Evolutionary conservation across 2,888 invertebrate genomes (phyloP).

Genomic region (Zeuzera pyrina): DNA sequence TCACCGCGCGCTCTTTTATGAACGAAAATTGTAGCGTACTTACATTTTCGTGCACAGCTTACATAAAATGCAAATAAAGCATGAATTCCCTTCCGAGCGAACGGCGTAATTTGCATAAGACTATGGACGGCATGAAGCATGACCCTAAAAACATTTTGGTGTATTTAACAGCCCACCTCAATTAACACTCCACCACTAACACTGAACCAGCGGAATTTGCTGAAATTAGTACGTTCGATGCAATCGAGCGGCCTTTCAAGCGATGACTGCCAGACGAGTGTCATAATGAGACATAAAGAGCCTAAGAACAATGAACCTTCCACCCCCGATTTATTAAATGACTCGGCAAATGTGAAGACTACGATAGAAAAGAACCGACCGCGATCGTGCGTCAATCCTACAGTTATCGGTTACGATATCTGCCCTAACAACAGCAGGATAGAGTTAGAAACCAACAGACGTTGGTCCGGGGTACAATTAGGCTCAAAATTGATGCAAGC

Average conservation of each 20-base stretch:
- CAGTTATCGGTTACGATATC: constrained; percentile 57
- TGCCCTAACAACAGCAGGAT: constrained; percentile 64
- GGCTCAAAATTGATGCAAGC: constrained; percentile 81
- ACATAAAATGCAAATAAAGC: constrained; percentile 71
- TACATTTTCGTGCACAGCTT: constrained; percentile 59
- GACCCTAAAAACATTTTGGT: constrained; percentile 56
- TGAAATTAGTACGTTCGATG: constrained; percentile 73
- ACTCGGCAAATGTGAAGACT: constrained; percentile 67
- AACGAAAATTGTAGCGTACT: constrained; percentile 34
- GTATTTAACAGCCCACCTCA: constrained; percentile 71
- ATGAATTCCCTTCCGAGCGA: constrained; percentile 29
- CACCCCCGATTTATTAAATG: constrained; percentile 73
- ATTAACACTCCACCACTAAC: constrained; percentile 71
- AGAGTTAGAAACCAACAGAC: constrained; percentile 69
- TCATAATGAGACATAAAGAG: constrained; percentile 65
- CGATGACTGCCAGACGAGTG: constrained; percentile 67
- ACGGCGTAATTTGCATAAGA: constrained; percentile 26
- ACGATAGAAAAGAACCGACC: constrained; percentile 74
- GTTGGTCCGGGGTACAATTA: constrained; percentile 82
- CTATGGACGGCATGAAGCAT: constrained; percentile 53
- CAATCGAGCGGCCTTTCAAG: constrained; percentile 71
- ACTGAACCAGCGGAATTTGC: constrained; percentile 72
- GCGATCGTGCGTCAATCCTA: constrained; percentile 79
- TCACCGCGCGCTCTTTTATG: constrained; percentile 42
- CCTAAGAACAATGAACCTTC: constrained; percentile 64